Base-by-base conservation (phyloP, 1,140 invertebrate genomes). In the Ostrea edulis region DNA sequence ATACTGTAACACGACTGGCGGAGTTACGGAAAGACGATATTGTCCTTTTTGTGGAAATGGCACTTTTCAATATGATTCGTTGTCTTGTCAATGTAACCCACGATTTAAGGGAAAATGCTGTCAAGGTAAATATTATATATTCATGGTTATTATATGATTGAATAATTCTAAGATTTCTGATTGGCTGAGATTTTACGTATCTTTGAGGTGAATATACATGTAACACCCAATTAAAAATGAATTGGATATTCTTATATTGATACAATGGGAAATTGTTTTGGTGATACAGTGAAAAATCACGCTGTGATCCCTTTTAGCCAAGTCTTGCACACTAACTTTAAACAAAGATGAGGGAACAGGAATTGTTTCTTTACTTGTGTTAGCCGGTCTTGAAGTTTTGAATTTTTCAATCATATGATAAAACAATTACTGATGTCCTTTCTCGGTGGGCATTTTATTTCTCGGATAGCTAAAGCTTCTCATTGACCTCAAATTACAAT, bases 61-160 rank as follows among this genome's bases (percentile, higher is more conserved):
- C 68, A 77, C 25, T 5, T 11, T 77, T 77, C 22, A 77, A 14
- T 35, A 77, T 35, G 29, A 7, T 25, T 29, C 22, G 8, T 29
- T 77, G 68, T 5, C 22, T 17, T 77, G 68, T 29, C 29, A 29
- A 77, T 77, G 68, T 77, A 29, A 77, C 22, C 25, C 22, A 77
- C 14, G 29, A 14, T 77, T 29, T 77, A 77, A 77, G 35, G 68
- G 68, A 35, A 77, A 35, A 77, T 77, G 68, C 14, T 77, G 68
- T 71, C 68, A 71, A 25, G 68, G 68, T 77, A 77, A 44, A 44
- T 44, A 5, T 71, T 29, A 11, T 29, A 62, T 62, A 20, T n/a
- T n/a, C 14, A 62, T 20, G n/a, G n/a, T 62, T 62, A 7, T 62
- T 62, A 20, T 44, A 62, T 0, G 55, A 14, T 20, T 62, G 55